A percentile compares a stretch with the other conserved stretches of the same genome.
phyloP scores from a whole-genome alignment of 2,113 vertebrate genomes.

The Pantherophis guttatus region DNA sequence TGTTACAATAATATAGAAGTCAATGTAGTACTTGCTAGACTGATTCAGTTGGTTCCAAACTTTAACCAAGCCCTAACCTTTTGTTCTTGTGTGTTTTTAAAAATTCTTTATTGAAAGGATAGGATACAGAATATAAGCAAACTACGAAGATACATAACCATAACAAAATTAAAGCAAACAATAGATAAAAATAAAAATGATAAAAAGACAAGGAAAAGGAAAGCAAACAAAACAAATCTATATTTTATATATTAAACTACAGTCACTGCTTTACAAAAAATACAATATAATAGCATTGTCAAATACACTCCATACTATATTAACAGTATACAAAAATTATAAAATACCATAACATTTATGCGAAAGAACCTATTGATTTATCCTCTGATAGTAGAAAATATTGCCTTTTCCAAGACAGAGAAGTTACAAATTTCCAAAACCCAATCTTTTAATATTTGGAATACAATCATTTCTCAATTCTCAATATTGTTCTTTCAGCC shows the following conservation, averaged over 20 bases:
- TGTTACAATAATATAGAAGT: background rate
- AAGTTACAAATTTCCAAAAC: background rate
- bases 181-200: background rate
- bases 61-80: background rate
- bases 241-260: background rate
- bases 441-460: background rate
- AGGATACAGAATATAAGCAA: background rate
- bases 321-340: background rate
- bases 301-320: background rate
- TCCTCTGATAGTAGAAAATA: background rate
- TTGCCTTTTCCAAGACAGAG: background rate
- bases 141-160: background rate
- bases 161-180: background rate
- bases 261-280: background rate
- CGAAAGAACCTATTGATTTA: background rate
- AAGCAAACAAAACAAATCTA: background rate
- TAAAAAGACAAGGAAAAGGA: background rate
- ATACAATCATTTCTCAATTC: background rate
- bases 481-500: background rate
- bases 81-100: background rate
- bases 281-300: background rate
- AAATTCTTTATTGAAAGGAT: background rate
- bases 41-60: background rate
- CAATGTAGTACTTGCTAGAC: background rate
- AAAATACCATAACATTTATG: background rate